These are phyloP conservation scores for Drosophila planitibia DNA, from an alignment of 2,888 invertebrate genomes.

Conservation along the genomic window DNA sequence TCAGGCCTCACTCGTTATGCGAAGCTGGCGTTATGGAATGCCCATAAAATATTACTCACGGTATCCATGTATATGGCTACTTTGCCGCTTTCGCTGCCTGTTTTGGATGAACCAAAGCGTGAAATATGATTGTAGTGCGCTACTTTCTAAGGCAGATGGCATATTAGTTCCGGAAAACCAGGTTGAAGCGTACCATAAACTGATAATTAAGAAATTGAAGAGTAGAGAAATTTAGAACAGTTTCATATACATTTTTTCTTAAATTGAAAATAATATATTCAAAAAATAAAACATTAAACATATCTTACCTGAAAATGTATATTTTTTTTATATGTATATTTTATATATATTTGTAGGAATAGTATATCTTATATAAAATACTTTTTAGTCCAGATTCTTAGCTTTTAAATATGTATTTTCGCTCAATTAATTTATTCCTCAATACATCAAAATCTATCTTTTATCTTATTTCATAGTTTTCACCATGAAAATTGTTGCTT, in stretches of 20 bases:
- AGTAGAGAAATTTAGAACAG: not conserved
- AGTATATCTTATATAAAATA: not conserved
- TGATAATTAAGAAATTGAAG: not conserved
- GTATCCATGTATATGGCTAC: slow-evolving; percentile 33
- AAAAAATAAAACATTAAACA: not conserved
- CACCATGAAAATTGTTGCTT: not conserved
- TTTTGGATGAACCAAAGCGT: slow-evolving; percentile 73
- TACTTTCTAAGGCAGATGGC: slow-evolving; percentile 9
- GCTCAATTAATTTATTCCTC: not conserved
- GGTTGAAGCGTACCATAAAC: not conserved
- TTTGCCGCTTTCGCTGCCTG: slow-evolving; percentile 46
- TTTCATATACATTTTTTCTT: not conserved
- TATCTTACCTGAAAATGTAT: not conserved
- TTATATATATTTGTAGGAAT: not conserved
- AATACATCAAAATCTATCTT: not conserved
- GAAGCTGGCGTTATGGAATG: slow-evolving; percentile 50
- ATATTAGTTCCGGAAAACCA: slow-evolving; percentile 13
- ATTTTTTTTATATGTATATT: not conserved
- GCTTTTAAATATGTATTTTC: not conserved
- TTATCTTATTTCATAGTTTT: not conserved
- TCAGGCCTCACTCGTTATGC: slow-evolving; percentile 13
- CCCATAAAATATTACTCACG: slow-evolving; percentile 62
- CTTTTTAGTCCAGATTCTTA: not conserved
- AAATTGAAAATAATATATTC: not conserved
- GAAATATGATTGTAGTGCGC: slow-evolving; percentile 76